Conservation (phyloP, 2,113 vertebrate species). For the Rhinogobius similis region DNA sequence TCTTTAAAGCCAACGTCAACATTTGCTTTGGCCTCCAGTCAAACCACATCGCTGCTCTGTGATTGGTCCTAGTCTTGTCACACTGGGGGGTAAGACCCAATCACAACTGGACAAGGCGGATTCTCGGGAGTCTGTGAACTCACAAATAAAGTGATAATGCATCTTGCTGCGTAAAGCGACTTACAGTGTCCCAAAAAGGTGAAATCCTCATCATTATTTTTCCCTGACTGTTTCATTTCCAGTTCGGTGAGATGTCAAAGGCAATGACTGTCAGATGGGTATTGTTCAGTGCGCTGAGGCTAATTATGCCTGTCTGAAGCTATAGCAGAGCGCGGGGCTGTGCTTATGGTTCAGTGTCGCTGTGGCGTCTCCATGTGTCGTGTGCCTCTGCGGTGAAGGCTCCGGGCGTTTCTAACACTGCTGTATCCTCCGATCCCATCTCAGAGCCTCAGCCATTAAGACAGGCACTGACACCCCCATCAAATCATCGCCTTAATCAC, state of each 20-base stretch:
- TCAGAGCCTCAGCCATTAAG: slow-evolving; percentile 73
- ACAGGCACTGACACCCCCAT: slow-evolving; percentile 69
- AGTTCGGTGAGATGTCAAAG: slow-evolving; percentile 69
- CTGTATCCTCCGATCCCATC: slow-evolving; percentile 73
- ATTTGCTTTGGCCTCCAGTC: too few relatives aligned
- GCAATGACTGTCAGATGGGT: slow-evolving; percentile 60
- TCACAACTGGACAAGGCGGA: too few relatives aligned
- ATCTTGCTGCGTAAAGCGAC: too few relatives aligned
- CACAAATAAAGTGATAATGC: too few relatives aligned
- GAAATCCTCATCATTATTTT: slow-evolving; percentile 59
- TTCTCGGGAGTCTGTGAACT: too few relatives aligned
- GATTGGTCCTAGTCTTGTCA: too few relatives aligned
- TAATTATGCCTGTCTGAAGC: slow-evolving; percentile 70
- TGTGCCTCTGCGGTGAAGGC: slow-evolving; percentile 62
- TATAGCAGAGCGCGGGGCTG: slow-evolving; percentile 44
- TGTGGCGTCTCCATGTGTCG: slow-evolving; percentile 67
- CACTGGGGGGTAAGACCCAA: too few relatives aligned
- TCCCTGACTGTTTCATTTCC: slow-evolving; percentile 60
- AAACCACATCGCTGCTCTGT: too few relatives aligned
- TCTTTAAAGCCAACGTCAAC: too few relatives aligned
- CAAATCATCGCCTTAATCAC: slow-evolving; percentile 70
- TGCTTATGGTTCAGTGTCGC: slow-evolving; percentile 62
- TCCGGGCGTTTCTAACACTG: slow-evolving; percentile 70
- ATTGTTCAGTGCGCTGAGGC: slow-evolving; percentile 50
- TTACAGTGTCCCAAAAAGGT: neutral